Conservation (phyloP, 2,113 vertebrate species). For the Centropus bengalensis region DNA sequence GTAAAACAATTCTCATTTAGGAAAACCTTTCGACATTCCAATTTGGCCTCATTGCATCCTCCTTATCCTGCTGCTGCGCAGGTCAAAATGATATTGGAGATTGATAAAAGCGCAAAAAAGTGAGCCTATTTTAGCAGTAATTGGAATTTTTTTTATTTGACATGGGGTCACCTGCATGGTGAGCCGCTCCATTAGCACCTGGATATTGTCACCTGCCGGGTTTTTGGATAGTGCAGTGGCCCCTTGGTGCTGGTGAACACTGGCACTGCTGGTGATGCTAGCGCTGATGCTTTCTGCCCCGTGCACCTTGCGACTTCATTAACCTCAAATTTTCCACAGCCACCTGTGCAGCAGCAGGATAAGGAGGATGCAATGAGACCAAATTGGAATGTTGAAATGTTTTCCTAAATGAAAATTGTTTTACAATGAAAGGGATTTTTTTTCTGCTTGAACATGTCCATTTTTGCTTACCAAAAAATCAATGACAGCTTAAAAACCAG, state of each 20-base stretch:
- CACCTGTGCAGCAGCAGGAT: background rate
- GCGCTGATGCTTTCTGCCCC: background rate
- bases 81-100: background rate
- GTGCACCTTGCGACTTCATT: background rate
- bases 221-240: background rate
- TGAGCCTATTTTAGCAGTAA: background rate
- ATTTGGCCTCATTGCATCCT: background rate
- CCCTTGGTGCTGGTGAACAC: background rate
- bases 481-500: constrained; percentile 46
- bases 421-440: constrained; percentile 1
- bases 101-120: constrained; percentile 10
- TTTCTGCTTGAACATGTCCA: constrained; percentile 41
- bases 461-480: constrained; percentile 60
- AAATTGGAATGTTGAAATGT: background rate
- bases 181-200: accelerated
- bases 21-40: background rate
- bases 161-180: background rate
- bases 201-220: accelerated
- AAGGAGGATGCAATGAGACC: background rate
- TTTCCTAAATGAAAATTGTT: constrained; percentile 37
- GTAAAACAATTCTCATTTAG: constrained; percentile 32
- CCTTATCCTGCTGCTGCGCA: background rate
- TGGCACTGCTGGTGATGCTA: accelerated
- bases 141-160: background rate
- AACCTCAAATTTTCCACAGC: background rate